phyloP scores from a whole-genome alignment of 2,888 invertebrate species.

The Eupithecia abbreviata region DNA sequence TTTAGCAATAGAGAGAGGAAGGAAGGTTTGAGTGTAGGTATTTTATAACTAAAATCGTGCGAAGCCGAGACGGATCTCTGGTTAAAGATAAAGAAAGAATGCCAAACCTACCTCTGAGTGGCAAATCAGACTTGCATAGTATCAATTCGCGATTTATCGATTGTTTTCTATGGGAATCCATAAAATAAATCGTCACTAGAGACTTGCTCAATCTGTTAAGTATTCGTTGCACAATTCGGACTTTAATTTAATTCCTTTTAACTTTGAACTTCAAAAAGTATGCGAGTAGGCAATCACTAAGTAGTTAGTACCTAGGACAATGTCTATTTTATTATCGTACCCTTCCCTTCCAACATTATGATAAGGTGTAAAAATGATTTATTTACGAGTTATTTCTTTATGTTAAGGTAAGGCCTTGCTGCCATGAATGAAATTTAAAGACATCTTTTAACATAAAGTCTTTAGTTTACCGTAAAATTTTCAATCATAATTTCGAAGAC shows the following conservation, averaged over 20 bases:
- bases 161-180: neutral
- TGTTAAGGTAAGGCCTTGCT: neutral
- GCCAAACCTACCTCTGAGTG: neutral
- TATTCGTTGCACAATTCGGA: neutral
- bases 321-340: slow-evolving; percentile 1
- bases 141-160: neutral
- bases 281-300: neutral
- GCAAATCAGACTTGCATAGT: neutral
- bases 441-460: neutral
- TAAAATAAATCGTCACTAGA: neutral
- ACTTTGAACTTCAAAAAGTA: neutral
- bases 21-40: too few relatives aligned
- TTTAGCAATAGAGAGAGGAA: too few relatives aligned
- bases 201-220: neutral
- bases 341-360: neutral
- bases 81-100: neutral
- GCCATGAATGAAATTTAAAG: neutral
- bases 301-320: neutral
- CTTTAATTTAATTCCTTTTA: neutral
- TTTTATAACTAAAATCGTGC: too few relatives aligned
- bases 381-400: slow-evolving; percentile 7
- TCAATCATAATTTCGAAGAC: neutral
- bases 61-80: too few relatives aligned
- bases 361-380: slow-evolving; percentile 5
- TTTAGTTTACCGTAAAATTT: neutral